These are phyloP conservation scores for Choristoneura rosaceana DNA, from an alignment of 2,888 invertebrate genomes.

Conservation along the genomic window DNA sequence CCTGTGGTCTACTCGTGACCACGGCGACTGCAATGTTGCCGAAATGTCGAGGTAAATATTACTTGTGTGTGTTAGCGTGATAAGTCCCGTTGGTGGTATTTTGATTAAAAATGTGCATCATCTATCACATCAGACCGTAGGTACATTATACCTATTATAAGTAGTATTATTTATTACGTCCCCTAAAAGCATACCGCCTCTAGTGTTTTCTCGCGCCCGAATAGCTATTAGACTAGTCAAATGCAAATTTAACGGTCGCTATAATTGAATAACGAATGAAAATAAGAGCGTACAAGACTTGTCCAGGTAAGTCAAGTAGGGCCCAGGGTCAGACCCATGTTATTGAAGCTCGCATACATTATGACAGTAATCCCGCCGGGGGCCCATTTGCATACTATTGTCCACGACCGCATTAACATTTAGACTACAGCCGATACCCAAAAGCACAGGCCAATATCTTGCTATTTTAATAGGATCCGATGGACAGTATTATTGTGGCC, in stretches of 20 bases:
- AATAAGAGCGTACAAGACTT: slow-evolving; percentile 30
- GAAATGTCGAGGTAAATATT: too few species aligned
- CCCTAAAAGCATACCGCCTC: not conserved
- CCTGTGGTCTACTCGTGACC: too few species aligned
- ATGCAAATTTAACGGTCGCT: slow-evolving; percentile 17
- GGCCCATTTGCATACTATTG: slow-evolving; percentile 77
- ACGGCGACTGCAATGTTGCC: too few species aligned
- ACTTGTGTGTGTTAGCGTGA: too few species aligned
- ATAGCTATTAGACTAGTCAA: slow-evolving; percentile 9
- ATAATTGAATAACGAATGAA: slow-evolving; percentile 29
- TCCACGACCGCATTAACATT: slow-evolving; percentile 71
- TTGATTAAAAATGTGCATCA: too few species aligned
- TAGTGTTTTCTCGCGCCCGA: not conserved
- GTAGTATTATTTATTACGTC: not conserved
- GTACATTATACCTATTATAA: too few species aligned
- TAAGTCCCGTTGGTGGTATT: too few species aligned
- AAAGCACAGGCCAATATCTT: slow-evolving; percentile 53
- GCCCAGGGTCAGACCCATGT: slow-evolving; percentile 44
- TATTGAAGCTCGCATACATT: slow-evolving; percentile 69
- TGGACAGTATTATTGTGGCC: slow-evolving; percentile 37
- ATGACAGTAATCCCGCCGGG: slow-evolving; percentile 49
- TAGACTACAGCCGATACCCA: slow-evolving; percentile 64
- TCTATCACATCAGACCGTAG: too few species aligned
- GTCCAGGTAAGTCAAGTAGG: slow-evolving; percentile 31
- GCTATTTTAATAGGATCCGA: slow-evolving; percentile 44